These are phyloP conservation scores for Myanophis thanlyinensis DNA, from an alignment of 2,113 vertebrate genomes.

Conservation along the genomic window DNA sequence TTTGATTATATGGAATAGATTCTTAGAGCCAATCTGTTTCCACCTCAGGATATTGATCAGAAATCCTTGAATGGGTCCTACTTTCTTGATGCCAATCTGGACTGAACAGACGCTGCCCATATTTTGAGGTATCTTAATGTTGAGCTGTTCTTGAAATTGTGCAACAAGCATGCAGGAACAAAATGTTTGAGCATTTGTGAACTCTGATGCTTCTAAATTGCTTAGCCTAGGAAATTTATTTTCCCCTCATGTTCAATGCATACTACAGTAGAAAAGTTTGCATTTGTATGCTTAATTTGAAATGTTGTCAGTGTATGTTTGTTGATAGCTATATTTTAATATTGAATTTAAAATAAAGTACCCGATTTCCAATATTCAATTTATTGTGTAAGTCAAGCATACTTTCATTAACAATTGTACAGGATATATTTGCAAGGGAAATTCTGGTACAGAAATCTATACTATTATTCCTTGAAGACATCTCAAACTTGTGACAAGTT, in stretches of 20 bases:
- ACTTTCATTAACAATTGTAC: not conserved
- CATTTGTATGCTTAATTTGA: not conserved
- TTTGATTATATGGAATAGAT: slow-evolving; percentile 15
- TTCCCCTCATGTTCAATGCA: fast-evolving
- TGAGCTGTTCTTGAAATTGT: slow-evolving; percentile 15
- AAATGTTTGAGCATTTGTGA: not conserved
- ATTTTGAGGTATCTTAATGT: not conserved
- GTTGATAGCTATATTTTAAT: not conserved
- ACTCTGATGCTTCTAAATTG: not conserved
- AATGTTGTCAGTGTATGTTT: not conserved
- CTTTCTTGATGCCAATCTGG: slow-evolving; percentile 8
- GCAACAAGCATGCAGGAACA: fast-evolving
- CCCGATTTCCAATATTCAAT: not conserved
- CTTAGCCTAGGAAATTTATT: fast-evolving
- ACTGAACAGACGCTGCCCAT: slow-evolving; percentile 28
- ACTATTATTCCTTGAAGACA: not conserved
- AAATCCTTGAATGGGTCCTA: slow-evolving; percentile 44
- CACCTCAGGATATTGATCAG: slow-evolving; percentile 44
- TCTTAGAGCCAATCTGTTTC: slow-evolving; percentile 22
- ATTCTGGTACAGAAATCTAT: not conserved
- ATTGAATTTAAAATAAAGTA: not conserved
- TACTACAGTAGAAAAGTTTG: not conserved
- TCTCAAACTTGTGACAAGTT: not conserved
- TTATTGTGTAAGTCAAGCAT: not conserved
- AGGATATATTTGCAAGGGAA: not conserved